phyloP scores from a whole-genome alignment of 2,888 invertebrate species.

The Nephrotoma flavescens region DNA sequence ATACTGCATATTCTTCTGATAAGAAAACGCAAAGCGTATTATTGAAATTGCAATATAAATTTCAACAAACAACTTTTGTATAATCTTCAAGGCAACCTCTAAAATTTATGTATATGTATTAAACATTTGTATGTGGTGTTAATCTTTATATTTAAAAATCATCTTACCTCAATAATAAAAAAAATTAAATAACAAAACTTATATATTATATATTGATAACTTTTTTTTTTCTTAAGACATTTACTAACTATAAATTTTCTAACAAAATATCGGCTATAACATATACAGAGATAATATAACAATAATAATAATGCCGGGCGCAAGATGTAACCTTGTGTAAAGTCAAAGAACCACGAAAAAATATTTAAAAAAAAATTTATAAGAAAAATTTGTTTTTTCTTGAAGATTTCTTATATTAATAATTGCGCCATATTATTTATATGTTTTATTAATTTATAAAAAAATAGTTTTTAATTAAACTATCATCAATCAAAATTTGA shows the following conservation, averaged over 20 bases:
- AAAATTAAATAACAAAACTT: neutral
- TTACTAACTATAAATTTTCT: neutral
- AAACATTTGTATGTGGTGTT: neutral
- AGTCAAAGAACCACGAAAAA: slow-evolving; percentile 4
- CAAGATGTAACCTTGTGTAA: slow-evolving; percentile 5
- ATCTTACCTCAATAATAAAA: neutral
- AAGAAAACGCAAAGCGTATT: neutral
- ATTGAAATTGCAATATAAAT: neutral
- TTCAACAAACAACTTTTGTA: neutral
- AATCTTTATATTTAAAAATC: neutral
- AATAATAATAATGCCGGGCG: slow-evolving; percentile 1
- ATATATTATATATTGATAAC: neutral
- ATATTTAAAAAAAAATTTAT: neutral
- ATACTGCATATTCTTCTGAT: neutral
- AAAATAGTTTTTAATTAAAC: neutral
- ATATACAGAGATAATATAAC: neutral
- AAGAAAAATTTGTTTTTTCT: neutral
- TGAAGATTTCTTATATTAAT: neutral
- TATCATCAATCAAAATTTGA: neutral
- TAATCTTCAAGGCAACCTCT: neutral
- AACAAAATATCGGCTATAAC: neutral
- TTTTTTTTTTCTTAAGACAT: neutral
- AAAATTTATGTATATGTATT: neutral
- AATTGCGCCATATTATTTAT: neutral
- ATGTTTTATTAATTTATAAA: neutral